Evolutionary conservation across 1,140 invertebrate genomes (phyloP).

Genomic region (Procambarus clarkii): DNA sequence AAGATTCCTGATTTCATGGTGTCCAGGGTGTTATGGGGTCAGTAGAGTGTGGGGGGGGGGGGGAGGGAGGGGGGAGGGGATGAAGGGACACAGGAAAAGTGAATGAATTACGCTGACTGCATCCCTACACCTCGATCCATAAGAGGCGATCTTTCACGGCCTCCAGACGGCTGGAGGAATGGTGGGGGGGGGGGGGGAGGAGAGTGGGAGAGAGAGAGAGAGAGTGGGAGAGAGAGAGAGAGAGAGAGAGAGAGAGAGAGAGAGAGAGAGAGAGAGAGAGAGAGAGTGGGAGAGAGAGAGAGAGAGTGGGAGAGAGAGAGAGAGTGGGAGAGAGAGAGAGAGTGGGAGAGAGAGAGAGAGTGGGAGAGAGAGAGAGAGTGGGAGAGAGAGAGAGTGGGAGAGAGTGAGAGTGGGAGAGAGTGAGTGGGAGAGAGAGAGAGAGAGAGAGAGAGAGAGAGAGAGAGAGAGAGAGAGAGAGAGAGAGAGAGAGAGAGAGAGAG

Average conservation of each 20-base stretch:
- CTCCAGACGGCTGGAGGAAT: not conserved
- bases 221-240: no score
- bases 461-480: slow-evolving; percentile 1
- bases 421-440: no score
- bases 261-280: not conserved
- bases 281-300: not conserved
- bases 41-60: no score
- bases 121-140: not conserved
- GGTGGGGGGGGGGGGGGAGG: not conserved
- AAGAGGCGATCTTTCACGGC: not conserved
- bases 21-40: not conserved
- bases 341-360: no score
- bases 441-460: not conserved
- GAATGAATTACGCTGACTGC: not conserved
- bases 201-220: no score
- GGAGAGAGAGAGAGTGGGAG: no score
- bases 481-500: not conserved
- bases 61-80: not conserved
- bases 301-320: no score
- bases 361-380: no score
- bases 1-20: no score
- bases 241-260: not conserved
- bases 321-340: no score
- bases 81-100: not conserved
- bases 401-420: no score